These are phyloP conservation scores for Sphenodon punctatus DNA, from an alignment of 2,797 vertebrate species.

Conservation along the genomic window DNA sequence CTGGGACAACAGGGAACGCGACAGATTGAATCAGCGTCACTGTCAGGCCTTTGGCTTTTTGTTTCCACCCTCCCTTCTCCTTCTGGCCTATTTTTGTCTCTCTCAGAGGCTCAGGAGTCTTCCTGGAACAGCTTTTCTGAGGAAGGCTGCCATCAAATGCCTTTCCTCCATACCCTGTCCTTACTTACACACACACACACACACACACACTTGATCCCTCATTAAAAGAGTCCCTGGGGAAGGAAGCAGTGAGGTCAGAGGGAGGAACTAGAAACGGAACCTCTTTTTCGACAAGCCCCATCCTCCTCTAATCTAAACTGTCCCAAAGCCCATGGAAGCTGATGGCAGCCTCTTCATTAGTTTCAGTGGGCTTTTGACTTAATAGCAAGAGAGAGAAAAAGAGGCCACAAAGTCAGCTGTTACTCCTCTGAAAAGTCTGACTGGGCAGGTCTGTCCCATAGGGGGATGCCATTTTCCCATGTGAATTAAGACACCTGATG, in stretches of 20 bases:
- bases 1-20: not conserved
- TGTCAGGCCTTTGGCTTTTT: not conserved
- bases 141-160: conserved; percentile 75
- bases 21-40: conserved; percentile 17
- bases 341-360: not conserved
- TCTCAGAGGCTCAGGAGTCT: conserved; percentile 66
- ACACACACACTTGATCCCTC: no score
- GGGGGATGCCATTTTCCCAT: not conserved
- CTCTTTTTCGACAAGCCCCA: not conserved
- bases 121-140: conserved; percentile 76
- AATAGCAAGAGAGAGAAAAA: no score
- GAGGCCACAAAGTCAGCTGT: not conserved
- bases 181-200: no score
- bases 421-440: fast-evolving
- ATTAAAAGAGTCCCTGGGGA: no score
- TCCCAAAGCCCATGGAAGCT: not conserved
- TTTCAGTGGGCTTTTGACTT: not conserved
- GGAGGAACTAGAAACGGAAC: not conserved
- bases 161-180: no score
- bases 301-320: not conserved
- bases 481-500: not conserved
- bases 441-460: not conserved
- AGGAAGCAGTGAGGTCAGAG: not conserved
- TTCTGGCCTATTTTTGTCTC: conserved; percentile 71
- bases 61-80: not conserved